Evolutionary conservation across 2,797 vertebrate species (phyloP).

Genomic region (Rhinogobio ventralis): DNA sequence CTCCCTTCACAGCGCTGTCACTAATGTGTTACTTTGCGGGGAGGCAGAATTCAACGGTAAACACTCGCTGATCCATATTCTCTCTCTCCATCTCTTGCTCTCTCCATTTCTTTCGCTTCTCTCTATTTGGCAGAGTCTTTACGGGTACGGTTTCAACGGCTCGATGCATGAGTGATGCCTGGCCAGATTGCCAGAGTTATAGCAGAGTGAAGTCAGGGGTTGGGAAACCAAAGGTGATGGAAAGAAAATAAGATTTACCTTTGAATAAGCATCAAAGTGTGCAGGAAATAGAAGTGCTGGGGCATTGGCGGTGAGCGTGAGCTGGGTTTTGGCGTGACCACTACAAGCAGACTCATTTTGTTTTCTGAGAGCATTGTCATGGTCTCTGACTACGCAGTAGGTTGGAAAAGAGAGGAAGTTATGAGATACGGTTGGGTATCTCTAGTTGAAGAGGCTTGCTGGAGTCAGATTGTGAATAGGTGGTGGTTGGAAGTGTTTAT

Average conservation of each 20-base stretch:
- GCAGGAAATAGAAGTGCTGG: slow-evolving; percentile 18
- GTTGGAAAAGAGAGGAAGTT: slow-evolving; percentile 33
- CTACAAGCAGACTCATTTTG: slow-evolving; percentile 33
- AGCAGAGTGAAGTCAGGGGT: slow-evolving; percentile 10
- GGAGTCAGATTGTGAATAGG: slow-evolving; percentile 23
- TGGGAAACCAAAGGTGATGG: slow-evolving; percentile 48
- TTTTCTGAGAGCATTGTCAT: slow-evolving; percentile 39
- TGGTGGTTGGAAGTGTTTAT: background rate
- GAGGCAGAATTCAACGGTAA: slow-evolving; percentile 36
- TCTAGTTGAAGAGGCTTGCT: background rate
- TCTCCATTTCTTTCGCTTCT: slow-evolving; percentile 6
- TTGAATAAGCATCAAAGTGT: slow-evolving; percentile 47
- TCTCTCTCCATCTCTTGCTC: slow-evolving; percentile 15
- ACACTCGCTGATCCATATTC: slow-evolving; percentile 10
- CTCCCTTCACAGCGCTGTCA: slow-evolving; percentile 73
- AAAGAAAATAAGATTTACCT: slow-evolving; percentile 48
- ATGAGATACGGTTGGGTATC: slow-evolving; percentile 9
- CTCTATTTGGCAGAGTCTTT: slow-evolving; percentile 25
- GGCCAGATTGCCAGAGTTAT: slow-evolving; percentile 42
- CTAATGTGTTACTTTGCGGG: slow-evolving; percentile 71
- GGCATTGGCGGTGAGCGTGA: slow-evolving; percentile 3
- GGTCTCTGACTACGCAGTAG: slow-evolving; percentile 22
- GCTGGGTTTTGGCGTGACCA: slow-evolving; percentile 38
- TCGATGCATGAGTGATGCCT: slow-evolving; percentile 56
- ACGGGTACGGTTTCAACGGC: slow-evolving; percentile 26